A percentile compares a stretch with the other conserved stretches of the same genome.
phyloP scores from a whole-genome alignment of 2,113 vertebrate species.

The Cyanoderma ruficeps region DNA sequence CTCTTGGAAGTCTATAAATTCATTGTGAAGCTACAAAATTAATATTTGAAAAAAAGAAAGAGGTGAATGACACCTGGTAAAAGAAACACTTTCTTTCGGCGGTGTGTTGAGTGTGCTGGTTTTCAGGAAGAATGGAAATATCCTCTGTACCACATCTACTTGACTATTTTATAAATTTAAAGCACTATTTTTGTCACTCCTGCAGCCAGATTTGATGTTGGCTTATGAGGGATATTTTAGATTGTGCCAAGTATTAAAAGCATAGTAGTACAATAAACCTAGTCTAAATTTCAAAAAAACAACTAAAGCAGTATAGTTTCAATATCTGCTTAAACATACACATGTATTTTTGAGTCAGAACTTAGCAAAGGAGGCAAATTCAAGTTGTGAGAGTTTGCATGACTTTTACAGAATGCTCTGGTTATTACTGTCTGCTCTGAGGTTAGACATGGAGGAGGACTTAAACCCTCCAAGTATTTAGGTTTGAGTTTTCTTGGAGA shows the following conservation, averaged over 20 bases:
- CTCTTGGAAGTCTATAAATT: conserved; percentile 41
- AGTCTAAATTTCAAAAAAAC: neutral
- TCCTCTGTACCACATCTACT: neutral
- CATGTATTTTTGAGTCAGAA: neutral
- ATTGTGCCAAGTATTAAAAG: neutral
- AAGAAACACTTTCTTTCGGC: neutral
- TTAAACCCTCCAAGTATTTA: neutral
- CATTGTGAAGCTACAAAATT: neutral
- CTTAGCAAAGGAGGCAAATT: neutral
- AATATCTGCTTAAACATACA: neutral
- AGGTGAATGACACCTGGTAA: neutral
- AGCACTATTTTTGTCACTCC: neutral
- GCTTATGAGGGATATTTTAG: neutral
- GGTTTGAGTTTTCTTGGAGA: neutral
- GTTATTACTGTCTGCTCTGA: neutral
- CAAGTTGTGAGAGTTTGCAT: neutral
- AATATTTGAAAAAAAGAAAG: neutral
- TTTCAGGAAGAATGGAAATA: neutral
- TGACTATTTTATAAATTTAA: neutral
- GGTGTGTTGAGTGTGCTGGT: neutral
- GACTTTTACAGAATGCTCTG: neutral
- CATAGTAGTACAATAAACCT: neutral
- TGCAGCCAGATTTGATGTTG: neutral
- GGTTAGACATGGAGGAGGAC: neutral
- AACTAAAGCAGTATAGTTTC: neutral